Percentiles rank a stretch among this genome's conserved stretches.
Conservation (phyloP, 2,797 vertebrate species). For the Silurus aristotelis region DNA sequence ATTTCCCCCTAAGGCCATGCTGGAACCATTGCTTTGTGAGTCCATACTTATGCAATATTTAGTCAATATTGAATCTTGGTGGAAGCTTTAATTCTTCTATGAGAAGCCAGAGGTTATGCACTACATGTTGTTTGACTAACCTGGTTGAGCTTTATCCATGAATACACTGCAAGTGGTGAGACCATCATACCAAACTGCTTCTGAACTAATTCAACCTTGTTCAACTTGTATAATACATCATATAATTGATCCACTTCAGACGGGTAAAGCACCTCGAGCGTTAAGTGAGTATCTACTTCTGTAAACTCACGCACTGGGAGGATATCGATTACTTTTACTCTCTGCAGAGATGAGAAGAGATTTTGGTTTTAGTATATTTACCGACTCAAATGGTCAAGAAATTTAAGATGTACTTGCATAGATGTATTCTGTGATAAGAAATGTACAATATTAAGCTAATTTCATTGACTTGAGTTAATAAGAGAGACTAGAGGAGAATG, state of each 20-base stretch:
- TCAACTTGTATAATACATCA: conserved; percentile 9
- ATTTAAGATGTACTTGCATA: neutral
- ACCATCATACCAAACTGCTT: neutral
- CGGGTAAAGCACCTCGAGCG: neutral
- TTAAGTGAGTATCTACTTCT: conserved; percentile 8
- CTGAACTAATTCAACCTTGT: conserved; percentile 13
- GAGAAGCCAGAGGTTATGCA: neutral
- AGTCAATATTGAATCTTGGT: conserved; percentile 1
- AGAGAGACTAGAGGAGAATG: neutral
- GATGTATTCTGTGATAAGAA: neutral
- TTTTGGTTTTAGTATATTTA: conserved; percentile 42
- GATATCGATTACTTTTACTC: conserved; percentile 13
- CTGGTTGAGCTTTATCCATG: neutral
- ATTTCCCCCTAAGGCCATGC: neutral
- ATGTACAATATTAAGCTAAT: neutral
- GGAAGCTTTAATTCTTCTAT: neutral
- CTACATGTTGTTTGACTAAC: neutral
- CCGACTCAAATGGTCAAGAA: conserved; percentile 20
- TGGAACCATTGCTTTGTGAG: neutral
- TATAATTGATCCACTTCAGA: conserved; percentile 24
- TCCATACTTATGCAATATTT: neutral
- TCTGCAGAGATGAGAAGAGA: conserved; percentile 14
- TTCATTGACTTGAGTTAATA: neutral
- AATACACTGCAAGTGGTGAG: neutral
- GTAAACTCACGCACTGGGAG: conserved; percentile 9